Evolutionary conservation across 2,797 vertebrate species (phyloP).

Genomic region (Darevskia nairensis): DNA sequence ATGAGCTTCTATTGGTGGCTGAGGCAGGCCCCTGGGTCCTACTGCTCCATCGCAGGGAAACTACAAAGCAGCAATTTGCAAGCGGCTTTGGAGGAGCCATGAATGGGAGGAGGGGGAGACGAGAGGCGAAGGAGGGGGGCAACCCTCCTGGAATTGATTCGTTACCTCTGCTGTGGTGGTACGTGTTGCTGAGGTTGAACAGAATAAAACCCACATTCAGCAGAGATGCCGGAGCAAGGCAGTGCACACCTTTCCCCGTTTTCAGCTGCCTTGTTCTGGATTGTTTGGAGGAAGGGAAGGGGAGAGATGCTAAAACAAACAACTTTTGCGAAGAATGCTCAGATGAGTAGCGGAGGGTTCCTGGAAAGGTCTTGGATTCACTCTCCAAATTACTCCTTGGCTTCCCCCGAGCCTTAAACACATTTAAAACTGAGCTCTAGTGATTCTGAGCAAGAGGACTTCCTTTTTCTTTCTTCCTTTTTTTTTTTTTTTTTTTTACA

Average conservation of each 20-base stretch:
- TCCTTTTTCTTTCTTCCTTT: not conserved
- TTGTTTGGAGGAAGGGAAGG: constrained; percentile 37
- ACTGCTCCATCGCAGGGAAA: constrained; percentile 80
- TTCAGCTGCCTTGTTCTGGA: constrained; percentile 34
- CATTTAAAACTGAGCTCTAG: not conserved
- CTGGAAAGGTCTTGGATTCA: not conserved
- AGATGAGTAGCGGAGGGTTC: constrained; percentile 30
- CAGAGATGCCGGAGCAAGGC: constrained; percentile 16
- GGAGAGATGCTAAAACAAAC: constrained; percentile 50
- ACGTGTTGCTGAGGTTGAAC: constrained; percentile 60
- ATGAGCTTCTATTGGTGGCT: constrained; percentile 78
- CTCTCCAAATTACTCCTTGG: not conserved
- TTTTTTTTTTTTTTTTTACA: not conserved
- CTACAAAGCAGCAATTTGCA: constrained; percentile 70
- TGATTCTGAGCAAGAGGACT: not conserved
- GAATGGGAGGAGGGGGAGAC: constrained; percentile 27
- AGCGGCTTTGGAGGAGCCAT: constrained; percentile 60
- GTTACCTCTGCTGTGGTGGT: constrained; percentile 69
- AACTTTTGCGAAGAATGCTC: constrained; percentile 26
- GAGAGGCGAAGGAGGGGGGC: constrained; percentile 19
- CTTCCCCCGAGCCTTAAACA: not conserved
- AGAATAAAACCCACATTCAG: constrained; percentile 40
- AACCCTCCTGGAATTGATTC: constrained; percentile 71
- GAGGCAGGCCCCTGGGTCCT: constrained; percentile 87
- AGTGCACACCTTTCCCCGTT: constrained; percentile 41